Base-by-base conservation (phyloP, 92 coral and sea anemone genomes). In the Palythoa caribaeorum region DNA sequence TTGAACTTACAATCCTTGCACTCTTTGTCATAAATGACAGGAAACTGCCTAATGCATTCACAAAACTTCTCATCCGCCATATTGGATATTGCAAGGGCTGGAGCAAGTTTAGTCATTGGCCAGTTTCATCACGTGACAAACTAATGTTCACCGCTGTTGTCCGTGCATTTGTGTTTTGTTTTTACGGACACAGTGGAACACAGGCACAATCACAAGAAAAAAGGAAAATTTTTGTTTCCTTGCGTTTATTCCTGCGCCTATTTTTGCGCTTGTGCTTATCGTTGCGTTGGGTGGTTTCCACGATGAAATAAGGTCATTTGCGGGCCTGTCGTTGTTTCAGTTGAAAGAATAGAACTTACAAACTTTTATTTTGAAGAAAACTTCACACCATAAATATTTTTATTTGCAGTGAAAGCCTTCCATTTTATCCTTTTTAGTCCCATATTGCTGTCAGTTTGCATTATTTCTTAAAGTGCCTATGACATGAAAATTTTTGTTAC, bases 241-340 rank as follows among this genome's bases (percentile, higher is more conserved):
- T 62, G 69, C 69, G 84, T 87, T 9, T 11, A 55, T n/a, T 57
- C 84, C 14, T 74, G 76, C 76, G 38, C 73, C 21, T 68, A 68
- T 68, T 68, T 38, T 68, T 68, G 73, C 73, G 38, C 73, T 68
- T 68, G 73, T 68, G 73, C 73, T 68, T 68, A 68, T 68, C 73
- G 38, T 19, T 68, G 73, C 38, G 73, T 68, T 69, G 73, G 73
- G 73, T 69, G 73, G 73, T 69, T 69, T 9, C 73, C n/a, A 69
- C 73, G 37, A 69, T 69, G 73, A 69, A 69, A 69, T 69, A 69
- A 69, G 73, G 73, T 69, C 28, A 28, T 28, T 0, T 28, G 28
- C 0, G 0, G 28, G 28, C 28, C 28, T 28, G 28, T 28, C 28
- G 28, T 28, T 28, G n/a, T 0, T 28, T 28, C 0, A 28, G 28